These are phyloP conservation scores for Tragelaphus strepsiceros DNA, from an alignment of 2,113 vertebrate species.

Conservation along the genomic window DNA sequence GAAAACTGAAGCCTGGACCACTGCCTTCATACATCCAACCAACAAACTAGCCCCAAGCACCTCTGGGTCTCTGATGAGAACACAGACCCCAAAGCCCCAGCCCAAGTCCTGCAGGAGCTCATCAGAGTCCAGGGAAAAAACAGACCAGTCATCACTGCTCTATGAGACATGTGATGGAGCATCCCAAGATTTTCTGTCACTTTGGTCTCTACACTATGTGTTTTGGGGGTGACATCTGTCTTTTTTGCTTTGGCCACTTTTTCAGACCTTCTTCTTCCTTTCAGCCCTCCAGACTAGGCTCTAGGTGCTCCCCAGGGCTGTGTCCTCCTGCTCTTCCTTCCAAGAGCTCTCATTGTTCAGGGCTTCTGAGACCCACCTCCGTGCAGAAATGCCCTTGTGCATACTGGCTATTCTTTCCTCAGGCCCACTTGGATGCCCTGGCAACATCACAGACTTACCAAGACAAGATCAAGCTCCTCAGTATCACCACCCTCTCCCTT, in stretches of 20 bases:
- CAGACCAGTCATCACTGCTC: not conserved
- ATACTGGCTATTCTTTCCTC: not conserved
- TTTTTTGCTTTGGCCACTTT: not conserved
- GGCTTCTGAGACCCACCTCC: not conserved
- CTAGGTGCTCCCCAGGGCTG: not conserved
- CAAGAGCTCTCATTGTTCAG: not conserved
- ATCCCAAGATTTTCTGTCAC: not conserved
- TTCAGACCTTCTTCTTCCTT: not conserved
- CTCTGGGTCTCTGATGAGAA: not conserved
- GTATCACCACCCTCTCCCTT: too few relatives aligned
- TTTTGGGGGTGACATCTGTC: not conserved
- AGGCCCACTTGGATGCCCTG: not conserved
- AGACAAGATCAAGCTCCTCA: not conserved
- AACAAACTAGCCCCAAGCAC: not conserved
- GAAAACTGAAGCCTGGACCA: constrained; percentile 2
- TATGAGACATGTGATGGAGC: not conserved
- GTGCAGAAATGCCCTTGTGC: fast-evolving
- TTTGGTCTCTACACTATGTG: not conserved
- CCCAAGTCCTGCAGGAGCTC: not conserved
- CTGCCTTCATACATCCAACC: not conserved
- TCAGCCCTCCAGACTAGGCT: not conserved
- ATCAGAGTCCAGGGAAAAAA: not conserved
- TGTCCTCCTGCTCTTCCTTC: not conserved
- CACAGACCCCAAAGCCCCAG: not conserved
- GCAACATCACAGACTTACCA: not conserved